Evolutionary conservation across 2,888 invertebrate genomes (phyloP).

Genomic region (Norana najaformis): DNA sequence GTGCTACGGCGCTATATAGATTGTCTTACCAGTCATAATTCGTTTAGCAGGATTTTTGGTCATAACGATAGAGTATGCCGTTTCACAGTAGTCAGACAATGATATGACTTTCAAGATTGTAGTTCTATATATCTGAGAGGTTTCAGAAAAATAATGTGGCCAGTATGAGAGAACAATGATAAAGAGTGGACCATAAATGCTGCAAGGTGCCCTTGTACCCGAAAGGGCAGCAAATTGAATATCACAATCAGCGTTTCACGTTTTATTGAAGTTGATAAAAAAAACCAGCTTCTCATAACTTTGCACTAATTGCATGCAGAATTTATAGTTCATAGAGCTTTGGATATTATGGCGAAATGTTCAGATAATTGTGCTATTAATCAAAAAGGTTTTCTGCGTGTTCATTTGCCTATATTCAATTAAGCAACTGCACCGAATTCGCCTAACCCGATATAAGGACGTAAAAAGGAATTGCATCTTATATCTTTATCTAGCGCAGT

Average conservation of each 20-base stretch:
- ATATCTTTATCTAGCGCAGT: neutral
- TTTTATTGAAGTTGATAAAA: neutral
- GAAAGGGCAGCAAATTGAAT: neutral
- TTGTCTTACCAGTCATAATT: too few species aligned
- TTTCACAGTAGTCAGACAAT: too few species aligned
- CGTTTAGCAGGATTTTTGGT: too few species aligned
- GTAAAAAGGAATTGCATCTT: neutral
- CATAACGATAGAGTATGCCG: too few species aligned
- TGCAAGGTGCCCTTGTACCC: neutral
- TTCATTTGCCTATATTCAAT: neutral
- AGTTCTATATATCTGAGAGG: too few species aligned
- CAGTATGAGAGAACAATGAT: neutral
- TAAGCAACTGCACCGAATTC: neutral
- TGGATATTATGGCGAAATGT: neutral
- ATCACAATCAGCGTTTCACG: neutral
- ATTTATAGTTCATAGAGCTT: neutral
- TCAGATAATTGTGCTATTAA: neutral
- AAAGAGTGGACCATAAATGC: neutral
- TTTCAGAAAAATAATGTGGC: too few species aligned
- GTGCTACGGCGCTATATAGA: too few species aligned
- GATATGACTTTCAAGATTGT: too few species aligned
- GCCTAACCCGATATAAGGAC: neutral
- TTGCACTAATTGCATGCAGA: neutral
- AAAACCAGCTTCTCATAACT: neutral
- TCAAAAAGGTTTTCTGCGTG: neutral